A percentile compares a stretch with the other conserved stretches of the same genome.
These are phyloP conservation scores for Neofelis nebulosa DNA, from an alignment of 2,113 vertebrate species.

Conservation along the genomic window DNA sequence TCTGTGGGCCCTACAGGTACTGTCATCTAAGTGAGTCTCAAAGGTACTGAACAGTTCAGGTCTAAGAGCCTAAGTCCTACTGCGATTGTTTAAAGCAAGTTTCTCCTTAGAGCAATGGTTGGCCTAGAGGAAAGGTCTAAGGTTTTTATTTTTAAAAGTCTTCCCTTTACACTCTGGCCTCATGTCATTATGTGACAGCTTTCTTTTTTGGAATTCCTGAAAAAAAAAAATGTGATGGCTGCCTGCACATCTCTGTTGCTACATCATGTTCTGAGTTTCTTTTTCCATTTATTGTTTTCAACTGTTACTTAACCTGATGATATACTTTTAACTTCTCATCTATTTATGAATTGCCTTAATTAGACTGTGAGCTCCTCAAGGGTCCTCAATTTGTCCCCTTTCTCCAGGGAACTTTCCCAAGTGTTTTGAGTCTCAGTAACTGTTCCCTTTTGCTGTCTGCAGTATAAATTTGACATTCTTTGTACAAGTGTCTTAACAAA, in stretches of 20 bases:
- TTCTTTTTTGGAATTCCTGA: background rate
- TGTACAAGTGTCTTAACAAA: slow-evolving; percentile 37
- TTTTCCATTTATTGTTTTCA: background rate
- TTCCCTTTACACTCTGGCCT: slow-evolving; percentile 13
- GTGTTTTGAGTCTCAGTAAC: background rate
- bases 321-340: slow-evolving; percentile 19
- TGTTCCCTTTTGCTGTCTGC: background rate
- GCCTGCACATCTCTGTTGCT: background rate
- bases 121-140: background rate
- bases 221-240: background rate
- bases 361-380: background rate
- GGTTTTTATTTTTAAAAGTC: slow-evolving; percentile 5
- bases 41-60: background rate
- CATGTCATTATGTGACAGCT: background rate
- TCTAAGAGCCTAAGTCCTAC: background rate
- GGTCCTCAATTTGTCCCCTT: background rate
- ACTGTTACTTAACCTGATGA: background rate
- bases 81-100: background rate
- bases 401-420: background rate
- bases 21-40: background rate
- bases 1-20: background rate
- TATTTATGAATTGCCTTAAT: background rate
- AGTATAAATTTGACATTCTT: slow-evolving; percentile 35
- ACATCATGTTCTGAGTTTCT: background rate
- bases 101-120: background rate